A percentile compares a stretch with the other conserved stretches of the same genome.
These are phyloP conservation scores for Galendromus occidentalis DNA, from an alignment of 1,140 invertebrate genomes.

Conservation along the genomic window DNA sequence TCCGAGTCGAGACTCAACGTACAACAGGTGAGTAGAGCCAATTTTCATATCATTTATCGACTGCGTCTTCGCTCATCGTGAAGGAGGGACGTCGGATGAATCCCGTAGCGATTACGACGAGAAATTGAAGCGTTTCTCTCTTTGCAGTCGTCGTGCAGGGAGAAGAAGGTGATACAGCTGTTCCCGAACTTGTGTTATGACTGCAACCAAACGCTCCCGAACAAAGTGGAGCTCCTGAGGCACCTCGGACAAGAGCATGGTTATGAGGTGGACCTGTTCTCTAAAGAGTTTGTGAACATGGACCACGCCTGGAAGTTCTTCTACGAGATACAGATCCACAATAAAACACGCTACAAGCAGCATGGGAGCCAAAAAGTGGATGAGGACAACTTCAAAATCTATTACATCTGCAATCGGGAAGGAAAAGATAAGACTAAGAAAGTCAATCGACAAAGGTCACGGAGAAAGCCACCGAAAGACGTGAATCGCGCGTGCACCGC, in stretches of 20 bases:
- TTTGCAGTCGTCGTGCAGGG: neutral
- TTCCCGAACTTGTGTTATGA: neutral
- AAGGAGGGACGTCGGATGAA: no score
- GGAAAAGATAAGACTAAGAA: conserved; percentile 6
- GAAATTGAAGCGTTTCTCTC: no score
- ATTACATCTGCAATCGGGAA: conserved; percentile 4
- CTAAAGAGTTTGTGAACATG: neutral
- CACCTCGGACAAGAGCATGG: neutral
- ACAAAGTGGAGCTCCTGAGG: neutral
- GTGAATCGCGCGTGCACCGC: neutral
- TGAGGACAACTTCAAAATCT: conserved; percentile 8
- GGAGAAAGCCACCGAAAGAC: neutral
- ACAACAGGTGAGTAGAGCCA: no score
- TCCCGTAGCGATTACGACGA: no score
- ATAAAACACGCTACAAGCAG: neutral
- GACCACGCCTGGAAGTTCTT: neutral
- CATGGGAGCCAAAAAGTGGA: neutral
- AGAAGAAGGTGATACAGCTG: conserved; percentile 9
- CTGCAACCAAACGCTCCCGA: neutral
- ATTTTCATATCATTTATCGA: no score
- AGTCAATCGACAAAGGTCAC: neutral
- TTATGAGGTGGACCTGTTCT: neutral
- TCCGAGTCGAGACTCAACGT: no score
- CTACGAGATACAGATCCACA: conserved; percentile 8
- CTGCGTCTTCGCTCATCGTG: no score